These are phyloP conservation scores for Eclectus roratus DNA, from an alignment of 2,113 vertebrate species.

Conservation along the genomic window DNA sequence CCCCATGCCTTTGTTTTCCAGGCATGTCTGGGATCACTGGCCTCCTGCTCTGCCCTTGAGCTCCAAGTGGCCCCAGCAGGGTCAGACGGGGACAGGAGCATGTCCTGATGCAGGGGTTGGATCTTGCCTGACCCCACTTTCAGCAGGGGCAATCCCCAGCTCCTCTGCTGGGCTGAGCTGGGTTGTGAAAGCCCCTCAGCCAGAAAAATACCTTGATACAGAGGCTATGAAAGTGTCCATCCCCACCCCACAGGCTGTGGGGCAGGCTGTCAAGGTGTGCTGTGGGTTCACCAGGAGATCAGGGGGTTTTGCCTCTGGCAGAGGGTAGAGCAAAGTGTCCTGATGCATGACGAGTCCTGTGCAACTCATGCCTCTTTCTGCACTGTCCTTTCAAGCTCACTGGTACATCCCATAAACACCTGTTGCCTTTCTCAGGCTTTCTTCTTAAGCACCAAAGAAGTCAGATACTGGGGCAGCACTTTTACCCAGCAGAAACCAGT, in stretches of 20 bases:
- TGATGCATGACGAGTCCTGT: neutral
- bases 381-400: neutral
- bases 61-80: neutral
- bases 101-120: neutral
- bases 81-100: neutral
- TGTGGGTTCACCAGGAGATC: neutral
- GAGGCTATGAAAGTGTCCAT: neutral
- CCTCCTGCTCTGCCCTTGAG: neutral
- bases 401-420: neutral
- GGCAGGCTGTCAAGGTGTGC: neutral
- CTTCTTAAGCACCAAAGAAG: neutral
- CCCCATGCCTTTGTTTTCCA: neutral
- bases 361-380: neutral
- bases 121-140: neutral
- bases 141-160: neutral
- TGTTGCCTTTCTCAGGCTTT: neutral
- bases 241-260: fast-evolving
- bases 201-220: neutral
- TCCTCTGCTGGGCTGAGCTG: neutral
- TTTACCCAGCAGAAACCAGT: neutral
- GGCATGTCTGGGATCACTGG: neutral
- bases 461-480: neutral
- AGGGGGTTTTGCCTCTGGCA: neutral
- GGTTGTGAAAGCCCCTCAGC: neutral
- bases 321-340: neutral